Base-by-base conservation (phyloP, 2,797 vertebrate genomes). In the Melanotaenia maccullochi region DNA sequence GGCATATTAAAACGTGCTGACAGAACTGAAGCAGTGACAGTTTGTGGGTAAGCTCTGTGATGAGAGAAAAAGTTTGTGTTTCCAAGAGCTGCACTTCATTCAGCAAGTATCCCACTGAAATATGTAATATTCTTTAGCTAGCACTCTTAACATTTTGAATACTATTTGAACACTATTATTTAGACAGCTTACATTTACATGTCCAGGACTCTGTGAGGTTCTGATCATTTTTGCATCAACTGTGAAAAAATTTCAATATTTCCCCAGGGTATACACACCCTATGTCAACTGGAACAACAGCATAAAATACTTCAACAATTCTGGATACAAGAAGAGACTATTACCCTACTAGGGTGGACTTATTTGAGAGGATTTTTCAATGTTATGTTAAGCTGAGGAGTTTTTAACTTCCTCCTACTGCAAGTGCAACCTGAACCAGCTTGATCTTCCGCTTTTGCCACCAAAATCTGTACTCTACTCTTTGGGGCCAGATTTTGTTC, bases 401-500 rank as follows among this genome's bases (percentile, higher is more conserved):
- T 71, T 81, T 36, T 33, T 59, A 77, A 71, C 52, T 64, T 75
- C 58, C 44, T 78, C 60, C 12, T 67, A 12, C 65, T 69, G 63
- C 18, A 42, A 67, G 42, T 28, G 68, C 47, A 79, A 81, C 68
- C 54, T 71, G 82, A 83, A 72, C 68, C 61, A 40, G 64, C 62
- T 76, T 77, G 73, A 80, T 80, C 70, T 78, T 81, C 74, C 59
- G 24, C 73, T 67, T 71, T 72, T 65, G 72, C 77, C 75, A 86
- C 83, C 65, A 61, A 75, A 71, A 82, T 80, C 55, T 30, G 18
- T 58, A 78, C 75, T 76, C 77, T 44, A 9, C 63, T 82, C 72
- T 77, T 73, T 30, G 14, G 61, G 68, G 79, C 81, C 88, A 78
- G 85, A 30, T 64, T 60, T 54, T 68, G 70, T 82, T 11, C 77